Conservation (phyloP, 2,888 invertebrate genomes). For the Thecophora atra region DNA sequence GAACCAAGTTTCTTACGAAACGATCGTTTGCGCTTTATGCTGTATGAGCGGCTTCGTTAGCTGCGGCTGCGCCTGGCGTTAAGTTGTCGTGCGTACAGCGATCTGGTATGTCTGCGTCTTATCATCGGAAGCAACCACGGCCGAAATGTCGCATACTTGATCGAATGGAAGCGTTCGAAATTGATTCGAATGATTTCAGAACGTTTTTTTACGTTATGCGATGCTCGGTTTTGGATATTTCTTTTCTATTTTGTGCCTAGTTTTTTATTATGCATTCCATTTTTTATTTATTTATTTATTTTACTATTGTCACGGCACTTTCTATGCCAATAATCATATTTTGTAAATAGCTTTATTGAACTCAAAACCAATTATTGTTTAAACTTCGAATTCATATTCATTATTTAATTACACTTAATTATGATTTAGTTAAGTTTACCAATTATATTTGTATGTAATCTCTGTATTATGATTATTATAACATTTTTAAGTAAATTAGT, state of each 20-base stretch:
- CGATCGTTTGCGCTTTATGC: too few species aligned
- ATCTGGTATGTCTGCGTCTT: too few species aligned
- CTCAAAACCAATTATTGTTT: background rate
- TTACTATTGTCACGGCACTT: background rate
- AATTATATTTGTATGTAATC: conserved; percentile 15
- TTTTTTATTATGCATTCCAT: conserved; percentile 36
- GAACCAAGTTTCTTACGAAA: too few species aligned
- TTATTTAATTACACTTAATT: conserved; percentile 21
- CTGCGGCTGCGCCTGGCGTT: too few species aligned
- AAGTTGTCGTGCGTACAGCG: too few species aligned
- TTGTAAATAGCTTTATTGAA: conserved; percentile 29
- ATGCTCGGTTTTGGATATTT: background rate
- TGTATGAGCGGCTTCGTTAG: too few species aligned
- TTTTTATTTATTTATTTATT: conserved; percentile 34
- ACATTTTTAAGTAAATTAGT: conserved; percentile 31
- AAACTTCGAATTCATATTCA: conserved; percentile 5
- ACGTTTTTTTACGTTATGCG: too few species aligned
- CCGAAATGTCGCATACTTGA: too few species aligned
- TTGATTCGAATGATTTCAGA: too few species aligned
- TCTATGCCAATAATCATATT: background rate
- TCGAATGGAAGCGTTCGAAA: too few species aligned
- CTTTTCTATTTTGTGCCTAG: background rate
- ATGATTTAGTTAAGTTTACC: conserved; percentile 8
- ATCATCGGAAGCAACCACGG: too few species aligned
- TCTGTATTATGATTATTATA: background rate